A percentile compares a stretch with the other conserved stretches of the same genome.
phyloP scores from a whole-genome alignment of 2,113 vertebrate genomes.

The Anoura caudifer region DNA sequence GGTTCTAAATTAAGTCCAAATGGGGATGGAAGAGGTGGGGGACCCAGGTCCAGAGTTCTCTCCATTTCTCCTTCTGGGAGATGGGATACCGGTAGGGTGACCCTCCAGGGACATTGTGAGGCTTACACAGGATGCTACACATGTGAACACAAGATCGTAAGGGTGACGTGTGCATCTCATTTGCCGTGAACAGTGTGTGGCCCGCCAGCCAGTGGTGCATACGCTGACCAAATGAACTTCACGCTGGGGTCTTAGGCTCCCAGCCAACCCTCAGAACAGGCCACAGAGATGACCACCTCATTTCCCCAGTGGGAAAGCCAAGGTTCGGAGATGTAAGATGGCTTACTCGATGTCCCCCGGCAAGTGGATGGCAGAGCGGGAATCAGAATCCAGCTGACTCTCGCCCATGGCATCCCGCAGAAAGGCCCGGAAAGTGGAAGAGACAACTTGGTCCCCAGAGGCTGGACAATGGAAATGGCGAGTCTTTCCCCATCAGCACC shows the following conservation, averaged over 20 bases:
- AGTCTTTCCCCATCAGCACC: not conserved
- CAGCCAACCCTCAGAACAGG: not conserved
- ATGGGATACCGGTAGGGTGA: not conserved
- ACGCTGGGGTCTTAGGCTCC: not conserved
- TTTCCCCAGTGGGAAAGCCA: not conserved
- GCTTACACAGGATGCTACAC: not conserved
- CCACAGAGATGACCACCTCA: not conserved
- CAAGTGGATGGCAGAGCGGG: not conserved
- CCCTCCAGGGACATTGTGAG: not conserved
- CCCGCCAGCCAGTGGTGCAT: not conserved
- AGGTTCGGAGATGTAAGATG: not conserved
- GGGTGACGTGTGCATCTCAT: not conserved
- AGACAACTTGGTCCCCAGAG: not conserved
- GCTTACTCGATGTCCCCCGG: not conserved
- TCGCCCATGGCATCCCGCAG: not conserved
- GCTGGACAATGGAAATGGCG: not conserved
- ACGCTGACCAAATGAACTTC: not conserved
- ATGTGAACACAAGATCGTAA: not conserved
- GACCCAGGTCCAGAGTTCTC: not conserved
- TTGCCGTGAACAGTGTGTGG: not conserved
- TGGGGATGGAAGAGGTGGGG: not conserved
- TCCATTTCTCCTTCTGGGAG: not conserved
- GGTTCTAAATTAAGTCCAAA: not conserved
- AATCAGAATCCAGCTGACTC: not conserved
- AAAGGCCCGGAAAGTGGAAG: not conserved